A percentile compares a stretch with the other conserved stretches of the same genome.
Conservation (phyloP, 2,113 vertebrate genomes). For the Xiphias gladius region DNA sequence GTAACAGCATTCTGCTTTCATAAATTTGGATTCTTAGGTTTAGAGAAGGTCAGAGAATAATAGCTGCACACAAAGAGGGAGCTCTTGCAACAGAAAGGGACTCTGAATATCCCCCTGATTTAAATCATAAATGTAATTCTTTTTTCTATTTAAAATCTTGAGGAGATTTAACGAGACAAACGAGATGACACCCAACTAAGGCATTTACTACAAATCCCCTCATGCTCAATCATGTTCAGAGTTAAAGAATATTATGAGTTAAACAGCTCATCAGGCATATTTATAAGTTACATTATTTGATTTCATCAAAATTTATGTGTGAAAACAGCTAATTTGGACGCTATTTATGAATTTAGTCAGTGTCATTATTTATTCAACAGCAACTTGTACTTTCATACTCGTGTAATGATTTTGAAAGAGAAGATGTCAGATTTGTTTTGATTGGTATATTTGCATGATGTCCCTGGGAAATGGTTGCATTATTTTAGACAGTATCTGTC, state of each 20-base stretch:
- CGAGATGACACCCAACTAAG: background rate
- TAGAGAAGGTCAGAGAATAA: conserved; percentile 5
- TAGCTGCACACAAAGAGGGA: background rate
- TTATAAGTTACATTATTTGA: conserved; percentile 22
- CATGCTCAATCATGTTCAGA: too few relatives aligned
- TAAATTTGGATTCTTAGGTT: background rate
- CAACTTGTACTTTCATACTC: background rate
- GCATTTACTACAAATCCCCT: background rate
- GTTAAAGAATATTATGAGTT: background rate
- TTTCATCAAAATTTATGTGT: background rate
- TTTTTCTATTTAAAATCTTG: background rate
- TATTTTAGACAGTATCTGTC: background rate
- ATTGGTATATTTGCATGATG: background rate
- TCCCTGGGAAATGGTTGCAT: background rate
- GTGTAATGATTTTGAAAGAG: background rate
- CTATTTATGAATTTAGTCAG: conserved; percentile 9
- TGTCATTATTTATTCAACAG: conserved; percentile 6
- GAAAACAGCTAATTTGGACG: background rate
- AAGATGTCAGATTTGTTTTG: background rate
- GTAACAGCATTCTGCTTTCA: background rate
- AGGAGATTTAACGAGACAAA: conserved; percentile 1
- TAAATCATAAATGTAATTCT: background rate
- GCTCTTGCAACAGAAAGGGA: background rate
- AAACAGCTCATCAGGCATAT: background rate
- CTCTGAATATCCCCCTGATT: background rate